Base-by-base conservation (phyloP, 2,113 vertebrate species). In the Neopipo cinnamomea region DNA sequence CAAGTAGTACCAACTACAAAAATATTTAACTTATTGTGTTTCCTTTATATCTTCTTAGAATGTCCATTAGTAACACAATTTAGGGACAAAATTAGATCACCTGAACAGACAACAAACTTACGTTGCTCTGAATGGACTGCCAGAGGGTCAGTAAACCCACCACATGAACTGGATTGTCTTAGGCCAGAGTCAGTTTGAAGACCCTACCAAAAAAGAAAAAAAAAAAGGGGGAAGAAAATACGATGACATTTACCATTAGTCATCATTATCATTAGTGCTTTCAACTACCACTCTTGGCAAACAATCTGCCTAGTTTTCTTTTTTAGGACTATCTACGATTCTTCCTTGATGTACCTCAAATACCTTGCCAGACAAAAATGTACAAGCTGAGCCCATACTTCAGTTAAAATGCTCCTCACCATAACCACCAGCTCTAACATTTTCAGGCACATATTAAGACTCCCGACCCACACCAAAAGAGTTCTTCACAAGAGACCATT, bases 81-180 rank as follows among this genome's bases (percentile, higher is more conserved):
- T 18, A 73, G 39, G 56, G n/a, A 46, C 42, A 61, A n/a, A 47
- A 41, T 37, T 4, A 35, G 31, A 62, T 47, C 42, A 63, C 11
- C 19, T 72, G 73, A 61, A 18, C 23, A 82, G 42, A 76, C 2
- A 18, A 63, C 66, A 92, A 33, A 95, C 98, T 98, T 97, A 99
- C 99, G 39, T 91, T 98, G 97, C 35, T 99, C 98, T 67, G 98
- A 98, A 82, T 97, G 98, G 85, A 97, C 97, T 92, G 98, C 93
- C 86, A 98, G 25, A 5, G 98, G 98, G 63, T 99, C 99, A 12
- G 98, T 97, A 95, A 99, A 99, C 28, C 98, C 99, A 79, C 98
- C 97, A 10, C 98, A 98, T 21, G 99, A 99, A 97, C 98, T 98
- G 84, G 99, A 98, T 1, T 98, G 98, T 93, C 98, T 98, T 80